These are phyloP conservation scores for Brachyptera risi DNA, from an alignment of 2,888 invertebrate genomes.

Conservation along the genomic window DNA sequence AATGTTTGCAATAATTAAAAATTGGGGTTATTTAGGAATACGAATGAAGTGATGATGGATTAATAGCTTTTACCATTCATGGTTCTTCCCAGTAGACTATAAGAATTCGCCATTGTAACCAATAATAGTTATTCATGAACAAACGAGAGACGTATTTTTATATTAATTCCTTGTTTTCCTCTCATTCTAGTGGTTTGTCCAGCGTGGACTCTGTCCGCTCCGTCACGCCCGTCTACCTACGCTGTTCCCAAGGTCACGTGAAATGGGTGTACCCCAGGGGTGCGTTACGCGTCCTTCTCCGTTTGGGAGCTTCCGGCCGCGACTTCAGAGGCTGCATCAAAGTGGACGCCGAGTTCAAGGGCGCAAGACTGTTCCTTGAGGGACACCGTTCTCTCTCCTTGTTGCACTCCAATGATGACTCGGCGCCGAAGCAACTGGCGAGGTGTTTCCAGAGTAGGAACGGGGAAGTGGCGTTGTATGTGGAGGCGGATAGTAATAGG, in stretches of 20 bases:
- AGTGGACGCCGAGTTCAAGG: slow-evolving; percentile 43
- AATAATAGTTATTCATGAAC: no score
- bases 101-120: no score
- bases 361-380: slow-evolving; percentile 59
- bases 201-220: slow-evolving; percentile 53
- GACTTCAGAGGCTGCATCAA: slow-evolving; percentile 70
- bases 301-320: slow-evolving; percentile 53
- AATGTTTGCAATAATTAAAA: no score
- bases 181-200: slow-evolving; percentile 50
- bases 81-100: no score
- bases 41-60: no score
- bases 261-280: slow-evolving; percentile 74
- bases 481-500: slow-evolving; percentile 48
- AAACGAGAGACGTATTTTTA: no score
- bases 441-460: slow-evolving; percentile 61
- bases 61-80: no score
- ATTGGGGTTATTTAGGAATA: no score
- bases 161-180: no score
- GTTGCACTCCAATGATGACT: slow-evolving; percentile 55
- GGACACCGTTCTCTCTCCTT: slow-evolving; percentile 57
- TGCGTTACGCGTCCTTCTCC: slow-evolving; percentile 63
- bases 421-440: slow-evolving; percentile 36
- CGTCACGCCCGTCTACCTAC: slow-evolving; percentile 70
- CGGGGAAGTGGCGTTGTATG: slow-evolving; percentile 62
- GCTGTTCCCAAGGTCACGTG: slow-evolving; percentile 67